Conservation (phyloP, 92 coral and sea anemone genomes). For the Epizoanthus ramosus region DNA sequence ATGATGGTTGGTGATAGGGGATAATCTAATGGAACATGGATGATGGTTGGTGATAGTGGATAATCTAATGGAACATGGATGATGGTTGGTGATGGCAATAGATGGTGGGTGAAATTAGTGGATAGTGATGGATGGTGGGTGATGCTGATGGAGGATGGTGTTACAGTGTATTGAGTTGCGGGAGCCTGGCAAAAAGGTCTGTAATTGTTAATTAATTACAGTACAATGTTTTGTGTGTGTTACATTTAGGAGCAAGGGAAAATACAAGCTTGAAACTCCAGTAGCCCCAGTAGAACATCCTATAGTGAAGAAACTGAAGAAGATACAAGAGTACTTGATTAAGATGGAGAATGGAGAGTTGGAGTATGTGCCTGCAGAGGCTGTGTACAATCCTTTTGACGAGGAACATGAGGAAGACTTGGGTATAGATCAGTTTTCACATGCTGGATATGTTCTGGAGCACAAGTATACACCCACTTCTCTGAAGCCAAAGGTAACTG, state of each 20-base stretch:
- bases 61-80: too few relatives aligned
- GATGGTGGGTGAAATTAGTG: too few relatives aligned
- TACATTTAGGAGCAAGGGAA: background rate
- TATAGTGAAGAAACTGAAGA: background rate
- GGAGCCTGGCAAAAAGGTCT: too few relatives aligned
- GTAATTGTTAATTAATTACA: too few relatives aligned
- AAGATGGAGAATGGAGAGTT: slow-evolving; percentile 1
- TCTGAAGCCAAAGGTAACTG: slow-evolving; percentile 16
- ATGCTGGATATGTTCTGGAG: slow-evolving; percentile 14
- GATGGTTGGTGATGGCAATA: too few relatives aligned
- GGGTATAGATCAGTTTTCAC: background rate
- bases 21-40: too few relatives aligned
- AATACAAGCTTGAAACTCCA: background rate
- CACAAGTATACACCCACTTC: slow-evolving; percentile 19
- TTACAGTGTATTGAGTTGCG: too few relatives aligned
- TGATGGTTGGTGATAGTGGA: too few relatives aligned
- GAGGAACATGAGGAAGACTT: background rate
- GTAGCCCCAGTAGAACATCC: slow-evolving; percentile 3
- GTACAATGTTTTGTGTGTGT: too few relatives aligned
- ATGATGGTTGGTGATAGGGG: too few relatives aligned
- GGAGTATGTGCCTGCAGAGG: slow-evolving; percentile 1
- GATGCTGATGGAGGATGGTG: too few relatives aligned
- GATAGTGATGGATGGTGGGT: too few relatives aligned
- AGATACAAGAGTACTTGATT: background rate
- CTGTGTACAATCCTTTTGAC: background rate